Evolutionary conservation across 2,113 vertebrate genomes (phyloP), one percentile per base, ranked within the genome.

Genomic region (Rhea pennata): DNA sequence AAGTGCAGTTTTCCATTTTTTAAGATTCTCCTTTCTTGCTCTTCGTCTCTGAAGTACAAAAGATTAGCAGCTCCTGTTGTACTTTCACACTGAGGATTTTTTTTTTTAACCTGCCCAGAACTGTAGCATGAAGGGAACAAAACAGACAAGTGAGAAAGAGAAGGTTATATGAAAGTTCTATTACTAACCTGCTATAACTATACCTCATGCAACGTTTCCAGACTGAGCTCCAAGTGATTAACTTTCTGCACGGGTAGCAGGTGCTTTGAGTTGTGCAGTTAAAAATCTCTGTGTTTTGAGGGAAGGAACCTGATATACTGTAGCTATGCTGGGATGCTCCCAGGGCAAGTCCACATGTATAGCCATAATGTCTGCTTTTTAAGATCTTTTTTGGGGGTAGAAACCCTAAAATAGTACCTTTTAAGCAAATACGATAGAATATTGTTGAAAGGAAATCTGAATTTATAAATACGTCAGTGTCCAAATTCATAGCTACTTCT

Each of bases 221-320:
- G 7, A 2, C 2, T 1, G 2, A 80, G 10, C 26, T 20, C 69
- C 27, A 8, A 1, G 7, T 66, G 50, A 31, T 73, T 66, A 1
- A 0, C 53, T 33, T 70, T 82, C 58, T 24, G 12, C 5, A 4
- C 27, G 27, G 7, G 44, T 74, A 85, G 53, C n/a, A 26, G 50
- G 33, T 76, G 71, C 75, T 75, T 80, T 50, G 64, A n/a, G 11
- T 59, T 59, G 23, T 54, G 40, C 54, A 31, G 29, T 70, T 48
- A 10, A 73, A 71, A 71, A 8, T 22, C 21, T 42, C 8, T 6
- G 0, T 16, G 29, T 21, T 50, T 46, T 50, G 67, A 33, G 59
- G 66, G 39, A 48, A n/a, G 66, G 15, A 48, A 69, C 39, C 22
- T 70, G 22, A n/a, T 31, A 15, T 8, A 3, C 24, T 61, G 29